Percentiles rank a stretch among this genome's conserved stretches.
These are phyloP conservation scores for Morpho helenor DNA, from an alignment of 2,888 invertebrate genomes.

Conservation along the genomic window DNA sequence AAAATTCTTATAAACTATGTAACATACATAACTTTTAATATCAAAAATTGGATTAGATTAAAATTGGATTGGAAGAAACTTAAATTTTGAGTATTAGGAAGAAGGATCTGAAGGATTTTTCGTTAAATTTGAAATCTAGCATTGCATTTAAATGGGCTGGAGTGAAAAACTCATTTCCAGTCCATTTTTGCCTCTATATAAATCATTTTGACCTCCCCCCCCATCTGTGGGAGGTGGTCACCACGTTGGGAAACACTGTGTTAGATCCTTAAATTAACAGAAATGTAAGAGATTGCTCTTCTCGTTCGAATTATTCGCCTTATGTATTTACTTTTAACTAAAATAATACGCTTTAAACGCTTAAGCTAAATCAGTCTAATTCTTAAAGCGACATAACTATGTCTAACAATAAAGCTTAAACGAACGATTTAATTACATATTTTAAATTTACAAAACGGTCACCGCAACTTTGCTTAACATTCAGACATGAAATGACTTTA, in stretches of 20 bases:
- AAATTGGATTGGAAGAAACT: too few species aligned
- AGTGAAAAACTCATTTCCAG: too few species aligned
- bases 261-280: constrained; percentile 17
- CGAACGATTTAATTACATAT: constrained; percentile 67
- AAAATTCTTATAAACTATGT: too few species aligned
- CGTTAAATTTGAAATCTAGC: too few species aligned
- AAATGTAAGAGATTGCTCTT: constrained; percentile 10
- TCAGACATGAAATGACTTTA: neutral
- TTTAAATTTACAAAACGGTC: constrained; percentile 53
- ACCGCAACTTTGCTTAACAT: constrained; percentile 3
- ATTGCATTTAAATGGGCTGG: too few species aligned
- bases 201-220: too few species aligned
- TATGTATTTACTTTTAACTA: constrained; percentile 63
- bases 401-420: constrained; percentile 75
- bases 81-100: too few species aligned
- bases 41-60: too few species aligned
- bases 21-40: too few species aligned
- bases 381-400: constrained; percentile 73
- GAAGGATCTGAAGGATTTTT: too few species aligned
- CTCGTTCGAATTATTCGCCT: constrained; percentile 46
- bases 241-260: neutral
- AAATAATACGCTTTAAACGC: constrained; percentile 67
- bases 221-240: too few species aligned
- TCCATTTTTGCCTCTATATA: too few species aligned
- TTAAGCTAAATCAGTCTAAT: constrained; percentile 79